Percentiles rank a stretch among this genome's conserved stretches.
phyloP scores from a whole-genome alignment of 2,797 vertebrate species.

The Triplophysa yarkandensis region DNA sequence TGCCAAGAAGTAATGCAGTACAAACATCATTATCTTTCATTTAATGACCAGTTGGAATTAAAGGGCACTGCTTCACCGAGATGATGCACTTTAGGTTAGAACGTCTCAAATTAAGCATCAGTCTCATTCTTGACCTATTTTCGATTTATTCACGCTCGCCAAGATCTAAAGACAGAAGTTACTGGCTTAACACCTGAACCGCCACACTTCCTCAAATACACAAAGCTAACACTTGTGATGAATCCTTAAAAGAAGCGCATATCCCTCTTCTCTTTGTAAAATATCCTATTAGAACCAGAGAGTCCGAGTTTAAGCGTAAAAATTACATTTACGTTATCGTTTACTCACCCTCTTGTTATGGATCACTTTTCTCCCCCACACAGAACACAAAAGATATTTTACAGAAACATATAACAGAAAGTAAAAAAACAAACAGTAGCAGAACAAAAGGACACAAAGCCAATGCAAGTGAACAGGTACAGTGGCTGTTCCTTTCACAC shows the following conservation, averaged over 20 bases:
- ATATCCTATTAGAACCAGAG: neutral
- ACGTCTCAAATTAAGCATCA: neutral
- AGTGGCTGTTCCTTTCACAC: too few species aligned
- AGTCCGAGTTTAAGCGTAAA: too few species aligned
- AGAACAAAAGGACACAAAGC: too few species aligned
- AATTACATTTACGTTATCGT: too few species aligned
- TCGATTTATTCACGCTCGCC: neutral
- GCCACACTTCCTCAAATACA: slow-evolving; percentile 29
- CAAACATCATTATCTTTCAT: neutral
- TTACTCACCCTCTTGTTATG: too few species aligned
- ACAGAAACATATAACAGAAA: too few species aligned
- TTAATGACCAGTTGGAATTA: neutral
- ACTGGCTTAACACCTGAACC: slow-evolving; percentile 28
- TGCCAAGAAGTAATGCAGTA: neutral
- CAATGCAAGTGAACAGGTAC: too few species aligned
- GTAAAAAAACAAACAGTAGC: too few species aligned
- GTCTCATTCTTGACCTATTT: neutral
- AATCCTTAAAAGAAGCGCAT: slow-evolving; percentile 11
- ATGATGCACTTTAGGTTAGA: neutral
- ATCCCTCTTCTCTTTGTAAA: neutral
- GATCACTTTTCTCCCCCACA: too few species aligned
- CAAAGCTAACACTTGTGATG: neutral
- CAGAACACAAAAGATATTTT: too few species aligned
- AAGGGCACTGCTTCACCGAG: neutral
- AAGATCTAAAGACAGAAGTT: neutral